Evolutionary conservation across 2,797 vertebrate species (phyloP).

Genomic region (Tinamus major): DNA sequence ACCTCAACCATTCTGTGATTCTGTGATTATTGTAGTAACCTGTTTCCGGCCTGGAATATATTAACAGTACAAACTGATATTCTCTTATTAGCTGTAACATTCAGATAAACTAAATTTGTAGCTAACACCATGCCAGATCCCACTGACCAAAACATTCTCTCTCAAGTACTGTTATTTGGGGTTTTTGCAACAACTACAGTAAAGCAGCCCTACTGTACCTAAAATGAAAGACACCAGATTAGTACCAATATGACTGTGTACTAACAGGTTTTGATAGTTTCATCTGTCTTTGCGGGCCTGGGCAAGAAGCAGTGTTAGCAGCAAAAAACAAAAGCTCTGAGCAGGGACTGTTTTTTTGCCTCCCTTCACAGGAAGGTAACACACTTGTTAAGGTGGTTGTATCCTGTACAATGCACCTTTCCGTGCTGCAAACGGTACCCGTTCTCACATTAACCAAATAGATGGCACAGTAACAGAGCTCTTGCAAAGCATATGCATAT

Average conservation of each 20-base stretch:
- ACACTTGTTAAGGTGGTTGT: not conserved
- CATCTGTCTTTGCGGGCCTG: not conserved
- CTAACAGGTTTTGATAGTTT: not conserved
- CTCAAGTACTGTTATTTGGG: not conserved
- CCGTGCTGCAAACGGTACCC: rapidly evolving
- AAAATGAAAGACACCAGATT: not conserved
- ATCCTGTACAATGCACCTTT: rapidly evolving
- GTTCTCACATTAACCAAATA: not conserved
- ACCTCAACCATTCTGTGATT: too few species aligned
- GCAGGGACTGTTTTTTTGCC: rapidly evolving
- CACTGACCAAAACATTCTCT: not conserved
- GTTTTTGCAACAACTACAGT: not conserved
- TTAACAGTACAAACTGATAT: not conserved
- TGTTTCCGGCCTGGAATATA: not conserved
- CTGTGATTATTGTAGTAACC: not conserved
- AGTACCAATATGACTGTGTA: not conserved
- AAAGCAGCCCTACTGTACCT: not conserved
- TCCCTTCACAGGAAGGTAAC: not conserved
- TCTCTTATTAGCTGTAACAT: not conserved
- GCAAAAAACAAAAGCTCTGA: not conserved
- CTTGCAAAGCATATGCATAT: not conserved
- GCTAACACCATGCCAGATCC: not conserved
- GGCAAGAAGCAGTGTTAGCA: not conserved
- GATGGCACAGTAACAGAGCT: not conserved
- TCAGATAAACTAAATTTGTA: not conserved